Evolutionary conservation across 92 coral and sea anemone species (phyloP).

Genomic region (Actinostola sp.): DNA sequence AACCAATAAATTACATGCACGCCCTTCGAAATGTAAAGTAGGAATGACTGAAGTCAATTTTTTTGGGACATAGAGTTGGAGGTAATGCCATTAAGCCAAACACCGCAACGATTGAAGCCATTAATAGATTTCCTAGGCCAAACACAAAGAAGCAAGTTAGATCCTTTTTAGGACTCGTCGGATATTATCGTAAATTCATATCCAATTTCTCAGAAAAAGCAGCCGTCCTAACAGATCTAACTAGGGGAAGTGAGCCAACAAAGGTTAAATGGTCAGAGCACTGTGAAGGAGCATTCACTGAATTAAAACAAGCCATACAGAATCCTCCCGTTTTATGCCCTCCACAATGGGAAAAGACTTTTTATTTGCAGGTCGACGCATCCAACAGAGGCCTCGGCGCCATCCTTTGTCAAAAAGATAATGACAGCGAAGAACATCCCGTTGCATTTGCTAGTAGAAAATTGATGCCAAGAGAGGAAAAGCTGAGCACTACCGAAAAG

Average conservation of each 20-base stretch:
- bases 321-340: conserved; percentile 36
- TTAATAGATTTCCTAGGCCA: conserved; percentile 38
- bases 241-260: conserved; percentile 13
- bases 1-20: conserved; percentile 18
- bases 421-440: conserved; percentile 27
- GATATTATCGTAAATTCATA: conserved; percentile 36
- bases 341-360: conserved; percentile 29
- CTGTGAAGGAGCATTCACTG: conserved; percentile 13
- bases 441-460: conserved; percentile 35
- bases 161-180: conserved; percentile 40
- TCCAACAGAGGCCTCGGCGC: conserved; percentile 47
- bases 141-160: conserved; percentile 25
- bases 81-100: conserved; percentile 29
- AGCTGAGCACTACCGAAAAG: conserved; percentile 26
- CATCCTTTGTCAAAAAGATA: conserved; percentile 29
- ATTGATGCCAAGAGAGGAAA: conserved; percentile 33
- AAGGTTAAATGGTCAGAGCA: conserved; percentile 22
- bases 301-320: conserved; percentile 24
- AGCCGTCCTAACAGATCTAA: conserved; percentile 19
- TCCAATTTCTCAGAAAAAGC: conserved; percentile 27
- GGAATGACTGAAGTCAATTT: conserved; percentile 14
- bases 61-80: conserved; percentile 46
- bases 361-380: conserved; percentile 48
- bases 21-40: conserved; percentile 21
- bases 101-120: neutral